phyloP scores from a whole-genome alignment of 2,888 invertebrate genomes.

The Steromphala cineraria region DNA sequence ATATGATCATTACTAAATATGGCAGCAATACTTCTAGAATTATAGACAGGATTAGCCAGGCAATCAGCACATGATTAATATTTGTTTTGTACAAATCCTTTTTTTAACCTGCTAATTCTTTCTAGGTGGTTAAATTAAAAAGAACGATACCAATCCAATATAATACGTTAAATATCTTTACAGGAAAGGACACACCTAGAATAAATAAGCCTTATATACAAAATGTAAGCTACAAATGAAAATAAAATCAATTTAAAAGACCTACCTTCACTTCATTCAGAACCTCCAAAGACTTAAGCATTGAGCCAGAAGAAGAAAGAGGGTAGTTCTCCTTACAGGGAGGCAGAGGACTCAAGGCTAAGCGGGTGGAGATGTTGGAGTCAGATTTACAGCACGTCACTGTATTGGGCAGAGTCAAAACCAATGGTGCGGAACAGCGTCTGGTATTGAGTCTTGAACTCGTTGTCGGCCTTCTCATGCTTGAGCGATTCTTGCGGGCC shows the following conservation, averaged over 20 bases:
- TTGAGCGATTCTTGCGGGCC: conserved; percentile 38
- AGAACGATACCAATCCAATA: too few species aligned
- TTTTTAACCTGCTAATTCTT: too few species aligned
- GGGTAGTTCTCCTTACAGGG: neutral
- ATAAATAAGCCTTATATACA: too few species aligned
- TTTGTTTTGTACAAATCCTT: too few species aligned
- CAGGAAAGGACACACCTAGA: too few species aligned
- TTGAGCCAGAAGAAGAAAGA: neutral
- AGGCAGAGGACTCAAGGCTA: neutral
- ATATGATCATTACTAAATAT: too few species aligned
- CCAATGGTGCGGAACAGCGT: conserved; percentile 13
- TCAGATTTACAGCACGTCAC: conserved; percentile 11
- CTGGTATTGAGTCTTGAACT: neutral
- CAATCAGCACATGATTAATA: too few species aligned
- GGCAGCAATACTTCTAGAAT: too few species aligned
- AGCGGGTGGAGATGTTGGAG: neutral
- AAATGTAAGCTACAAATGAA: neutral
- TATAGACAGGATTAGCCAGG: too few species aligned
- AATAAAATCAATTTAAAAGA: neutral
- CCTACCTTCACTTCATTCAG: conserved; percentile 2
- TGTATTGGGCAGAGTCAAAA: neutral
- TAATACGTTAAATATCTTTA: too few species aligned
- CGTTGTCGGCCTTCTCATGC: conserved; percentile 27
- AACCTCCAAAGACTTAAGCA: neutral
- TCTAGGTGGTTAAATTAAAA: too few species aligned